A percentile compares a stretch with the other conserved stretches of the same genome.
phyloP scores from a whole-genome alignment of 2,113 vertebrate species.

The Telmatochromis bifrenatus region DNA sequence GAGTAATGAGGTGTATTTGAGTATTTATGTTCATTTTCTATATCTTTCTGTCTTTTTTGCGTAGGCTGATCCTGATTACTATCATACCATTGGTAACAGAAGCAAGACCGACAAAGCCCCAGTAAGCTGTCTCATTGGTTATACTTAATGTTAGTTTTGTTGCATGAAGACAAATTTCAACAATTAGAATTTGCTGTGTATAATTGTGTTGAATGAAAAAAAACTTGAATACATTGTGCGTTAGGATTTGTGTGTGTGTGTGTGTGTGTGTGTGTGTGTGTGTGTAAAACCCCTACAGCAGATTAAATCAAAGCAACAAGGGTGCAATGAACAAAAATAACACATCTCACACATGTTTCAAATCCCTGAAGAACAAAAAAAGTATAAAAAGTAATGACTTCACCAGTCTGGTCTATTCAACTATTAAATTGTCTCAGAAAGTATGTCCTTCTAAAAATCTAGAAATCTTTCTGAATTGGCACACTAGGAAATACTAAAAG shows the following conservation, averaged over 20 bases:
- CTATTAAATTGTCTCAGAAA: not conserved
- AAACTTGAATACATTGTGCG: not conserved
- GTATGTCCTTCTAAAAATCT: not conserved
- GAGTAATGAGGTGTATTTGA: not conserved
- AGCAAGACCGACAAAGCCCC: not conserved
- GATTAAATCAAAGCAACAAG: not conserved
- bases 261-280: not conserved
- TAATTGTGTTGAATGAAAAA: not conserved
- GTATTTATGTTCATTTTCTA: not conserved
- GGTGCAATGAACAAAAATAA: not conserved
- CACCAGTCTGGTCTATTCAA: not conserved
- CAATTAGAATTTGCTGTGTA: not conserved
- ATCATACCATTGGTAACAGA: not conserved
- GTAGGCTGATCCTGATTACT: not conserved
- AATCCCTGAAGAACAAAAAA: not conserved
- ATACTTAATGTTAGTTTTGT: not conserved
- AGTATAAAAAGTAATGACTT: not conserved
- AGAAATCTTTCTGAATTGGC: not conserved
- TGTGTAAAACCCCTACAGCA: not conserved
- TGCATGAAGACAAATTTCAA: not conserved
- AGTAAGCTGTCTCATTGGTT: not conserved
- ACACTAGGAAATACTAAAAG: not conserved
- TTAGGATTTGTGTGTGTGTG: not conserved
- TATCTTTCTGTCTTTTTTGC: not conserved
- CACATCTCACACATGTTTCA: too few species aligned